Base-by-base conservation (phyloP, 2,888 invertebrate species). In the Hyppa rectilinea region DNA sequence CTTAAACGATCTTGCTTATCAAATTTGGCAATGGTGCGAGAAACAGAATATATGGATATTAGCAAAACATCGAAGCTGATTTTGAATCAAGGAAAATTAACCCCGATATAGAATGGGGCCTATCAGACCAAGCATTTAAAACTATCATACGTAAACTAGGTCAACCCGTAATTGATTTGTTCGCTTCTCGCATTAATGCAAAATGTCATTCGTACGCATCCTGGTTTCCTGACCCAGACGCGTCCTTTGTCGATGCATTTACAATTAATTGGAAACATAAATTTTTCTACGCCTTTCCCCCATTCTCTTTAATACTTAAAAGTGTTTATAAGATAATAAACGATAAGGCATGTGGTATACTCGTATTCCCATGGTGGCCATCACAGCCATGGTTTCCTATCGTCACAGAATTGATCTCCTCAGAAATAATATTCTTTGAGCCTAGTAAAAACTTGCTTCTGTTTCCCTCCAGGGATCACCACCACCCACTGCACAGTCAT, bases 261-360 rank as follows among this genome's bases (percentile, higher is more conserved):
- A 58, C 56, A 31, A 17, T 40, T 38, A 9, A 40, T 40, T 56
- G 56, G 56, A 38, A 56, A 38, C 0, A 9, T 40, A 0, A 20
- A n/a, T 59, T 36, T 31, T 59, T 59, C 59, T 59, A 45, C 43
- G 59, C 59, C 0, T 45, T 59, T 34, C 59, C 31, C 29, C 45
- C 59, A 59, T 45, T 59, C 31, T 45, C 59, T 4, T 31, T 45
- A 59, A 14, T 59, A n/a, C 45, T 59, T 31, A 59, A 59, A 59
- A 31, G 31, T 1, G 40, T 10, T 43, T 29, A 29, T 6, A 43
- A 58, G 26, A 58, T 29, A 40, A 58, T 55, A 38, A 38, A 38
- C 6, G 40, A 43, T 6, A 29, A 58, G 58, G 58, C 58, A 29
- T 43, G 58, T 58, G 58, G 58, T 58, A 43, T 43, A 43, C 58